Conservation (phyloP, 1,140 invertebrate genomes). For the Mya arenaria region DNA sequence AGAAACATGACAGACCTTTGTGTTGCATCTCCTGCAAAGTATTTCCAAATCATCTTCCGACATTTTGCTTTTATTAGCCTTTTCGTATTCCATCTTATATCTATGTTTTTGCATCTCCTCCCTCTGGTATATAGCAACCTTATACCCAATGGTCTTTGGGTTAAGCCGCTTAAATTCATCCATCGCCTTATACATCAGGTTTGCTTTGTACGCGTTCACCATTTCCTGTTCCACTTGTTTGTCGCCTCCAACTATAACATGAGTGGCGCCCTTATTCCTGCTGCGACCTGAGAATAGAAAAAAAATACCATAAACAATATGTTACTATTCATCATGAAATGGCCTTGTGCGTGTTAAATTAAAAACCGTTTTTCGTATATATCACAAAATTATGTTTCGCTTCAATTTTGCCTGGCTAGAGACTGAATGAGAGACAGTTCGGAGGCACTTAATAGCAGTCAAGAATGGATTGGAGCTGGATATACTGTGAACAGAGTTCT, state of each 20-base stretch:
- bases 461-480: not conserved
- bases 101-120: slow-evolving; percentile 13
- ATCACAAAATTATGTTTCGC: not conserved
- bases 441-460: not conserved
- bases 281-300: slow-evolving; percentile 9
- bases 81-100: not conserved
- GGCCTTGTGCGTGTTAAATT: not conserved
- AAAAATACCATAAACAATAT: not conserved
- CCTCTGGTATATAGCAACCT: not conserved
- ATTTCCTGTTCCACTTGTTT: slow-evolving; percentile 13
- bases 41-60: not conserved
- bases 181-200: slow-evolving; percentile 17
- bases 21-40: slow-evolving; percentile 4
- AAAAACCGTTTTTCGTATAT: not conserved
- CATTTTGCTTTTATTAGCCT: not conserved
- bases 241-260: not conserved
- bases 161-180: not conserved
- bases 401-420: not conserved
- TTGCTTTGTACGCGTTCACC: slow-evolving; percentile 17
- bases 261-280: not conserved
- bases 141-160: not conserved
- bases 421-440: not conserved
- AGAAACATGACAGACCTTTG: not conserved
- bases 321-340: not conserved
- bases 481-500: not conserved